Evolutionary conservation across 2,888 invertebrate species (phyloP), one percentile per base, ranked within the genome.

Genomic region (Ichneumoninae sp.): DNA sequence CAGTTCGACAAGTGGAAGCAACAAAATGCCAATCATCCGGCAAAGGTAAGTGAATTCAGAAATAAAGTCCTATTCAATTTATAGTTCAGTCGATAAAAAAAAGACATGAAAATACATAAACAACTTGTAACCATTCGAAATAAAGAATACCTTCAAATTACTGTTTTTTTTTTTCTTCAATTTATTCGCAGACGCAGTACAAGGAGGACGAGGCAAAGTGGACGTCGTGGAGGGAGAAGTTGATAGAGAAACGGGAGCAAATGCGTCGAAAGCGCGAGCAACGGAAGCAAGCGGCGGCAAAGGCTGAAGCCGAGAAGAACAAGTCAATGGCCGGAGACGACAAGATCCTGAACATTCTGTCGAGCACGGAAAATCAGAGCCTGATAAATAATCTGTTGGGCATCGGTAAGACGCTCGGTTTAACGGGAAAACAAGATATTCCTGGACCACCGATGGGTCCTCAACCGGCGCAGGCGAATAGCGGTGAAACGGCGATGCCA

Each of bases 1-100:
- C 97, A 98, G 93, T 98, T 98, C 93, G 96, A 97, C 90, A 97
- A 97, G 89, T 98, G 98, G 98, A 97, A 97, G 92, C 96, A 96
- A 86, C 97, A 98, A 91, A 98, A 98, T 94, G 96, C 96, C 50
- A 97, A 98, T 93, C 98, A 98, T 94, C 98, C 98, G 0, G 98
- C 98, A 93, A 97, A 97, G 93, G 96, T 96, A 94, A 89, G 92
- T 92, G 66, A 33, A 73, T 65, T 30, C 33, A 26, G 47, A 52
- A 69, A 81, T 16, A 13, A 16, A 5, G 30, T 71, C 26, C 13
- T 69, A 30, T 19, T 54, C 40, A 47, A 19, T 80, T 22, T n/a
- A 19, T 30, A 65, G 76, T 47, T 7, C 26, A 19, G 36, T 36
- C 36, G 26, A 73, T 40, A 26, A 13, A 63, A 16, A 26, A 16